Evolutionary conservation across 2,113 vertebrate genomes (phyloP).

Genomic region (Peromyscus polionotus): DNA sequence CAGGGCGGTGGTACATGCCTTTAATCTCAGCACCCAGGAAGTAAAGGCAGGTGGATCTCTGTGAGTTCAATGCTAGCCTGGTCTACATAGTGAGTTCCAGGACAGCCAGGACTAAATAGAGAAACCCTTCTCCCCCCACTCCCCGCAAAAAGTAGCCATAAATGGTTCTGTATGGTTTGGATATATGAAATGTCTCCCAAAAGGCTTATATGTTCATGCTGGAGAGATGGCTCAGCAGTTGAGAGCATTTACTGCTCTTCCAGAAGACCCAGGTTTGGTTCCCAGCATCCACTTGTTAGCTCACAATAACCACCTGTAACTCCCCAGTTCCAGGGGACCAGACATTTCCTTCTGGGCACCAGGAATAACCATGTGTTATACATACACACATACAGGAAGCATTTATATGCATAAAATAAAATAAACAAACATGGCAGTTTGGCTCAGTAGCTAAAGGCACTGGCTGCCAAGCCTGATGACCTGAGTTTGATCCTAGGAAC

Average conservation of each 20-base stretch:
- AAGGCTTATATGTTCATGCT: not conserved
- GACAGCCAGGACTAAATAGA: not conserved
- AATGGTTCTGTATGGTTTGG: not conserved
- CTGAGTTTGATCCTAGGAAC: not conserved
- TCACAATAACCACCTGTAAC: not conserved
- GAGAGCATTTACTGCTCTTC: not conserved
- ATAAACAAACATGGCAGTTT: not conserved
- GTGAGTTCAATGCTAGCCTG: not conserved
- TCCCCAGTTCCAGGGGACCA: not conserved
- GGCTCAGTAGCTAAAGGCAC: not conserved
- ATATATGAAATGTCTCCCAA: not conserved
- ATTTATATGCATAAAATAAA: not conserved
- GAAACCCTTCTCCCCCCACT: not conserved
- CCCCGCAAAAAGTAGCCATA: not conserved
- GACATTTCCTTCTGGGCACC: not conserved
- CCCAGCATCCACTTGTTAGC: not conserved
- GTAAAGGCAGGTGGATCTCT: not conserved
- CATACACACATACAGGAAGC: not conserved
- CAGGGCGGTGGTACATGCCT: not conserved
- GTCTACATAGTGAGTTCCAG: not conserved
- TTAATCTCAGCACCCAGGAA: not conserved
- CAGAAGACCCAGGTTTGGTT: not conserved
- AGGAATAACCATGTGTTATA: not conserved
- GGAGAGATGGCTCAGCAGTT: not conserved
- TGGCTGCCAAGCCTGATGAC: not conserved